Evolutionary conservation across 2,797 vertebrate species (phyloP), one percentile per base, ranked within the genome.

Genomic region (Eremophila alpestris): DNA sequence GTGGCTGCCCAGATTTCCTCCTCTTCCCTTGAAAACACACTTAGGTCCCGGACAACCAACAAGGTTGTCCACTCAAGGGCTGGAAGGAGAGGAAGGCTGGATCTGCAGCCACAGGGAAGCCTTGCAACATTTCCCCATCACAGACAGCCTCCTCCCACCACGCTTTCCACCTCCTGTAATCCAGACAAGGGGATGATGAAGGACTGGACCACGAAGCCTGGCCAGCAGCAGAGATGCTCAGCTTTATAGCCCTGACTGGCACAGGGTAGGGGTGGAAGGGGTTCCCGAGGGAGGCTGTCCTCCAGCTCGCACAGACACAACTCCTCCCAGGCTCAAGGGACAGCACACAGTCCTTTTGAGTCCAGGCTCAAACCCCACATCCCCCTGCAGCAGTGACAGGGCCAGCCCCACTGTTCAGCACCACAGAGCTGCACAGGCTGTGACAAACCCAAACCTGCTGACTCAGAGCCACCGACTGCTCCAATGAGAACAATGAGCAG

Each of bases 401-500:
- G 30, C 10, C 60, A 90, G 62, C 30, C 34, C 34, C 23, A 19
- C 32, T 27, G 24, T 18, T 65, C 52, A 36, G 62, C 43, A 29
- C 26, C 62, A 27, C 52, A 29, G 60, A 75, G 26, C 77, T 16
- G 18, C 69, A 16, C 21, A 40, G 80, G 58, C 81, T 67, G 86
- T 77, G 74, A 88, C 60, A 78, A 91, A 59, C 52, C 40, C 85
- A 74, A 90, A 95, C 23, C 67, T 88, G 91, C 96, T 96, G 95
- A 97, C 70, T 89, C 92, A 95, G 87, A 95, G 90, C 30, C 93
- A 80, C 74, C 4, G 3, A 58, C 21, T 58, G 79, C 79, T 92
- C 81, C 76, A 49, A 74, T 5, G 74, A 92, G 90, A 95, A 94
- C 93, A 96, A 94, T 83, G 78, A 95, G 77, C 83, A 93, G 69